Percentiles rank a stretch among this genome's conserved stretches.
phyloP scores from a whole-genome alignment of 23 tunicate genomes.

The Diplosoma virens region DNA sequence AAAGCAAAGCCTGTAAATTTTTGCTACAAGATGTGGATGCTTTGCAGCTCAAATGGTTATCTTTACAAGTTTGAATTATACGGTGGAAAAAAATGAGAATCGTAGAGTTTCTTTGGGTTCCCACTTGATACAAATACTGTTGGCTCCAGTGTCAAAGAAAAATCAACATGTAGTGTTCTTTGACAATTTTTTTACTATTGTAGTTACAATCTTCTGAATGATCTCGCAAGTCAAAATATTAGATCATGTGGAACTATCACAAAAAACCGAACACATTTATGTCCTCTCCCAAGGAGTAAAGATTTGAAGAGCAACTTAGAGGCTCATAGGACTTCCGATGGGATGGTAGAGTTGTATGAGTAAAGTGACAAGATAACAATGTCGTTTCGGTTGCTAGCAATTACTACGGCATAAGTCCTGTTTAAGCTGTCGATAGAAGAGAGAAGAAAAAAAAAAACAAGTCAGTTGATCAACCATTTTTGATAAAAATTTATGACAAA shows the following conservation, averaged over 20 bases:
- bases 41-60: slow-evolving; percentile 1
- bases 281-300: not conserved
- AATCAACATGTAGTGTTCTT: slow-evolving; percentile 1
- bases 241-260: slow-evolving; percentile 5
- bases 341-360: slow-evolving; percentile 11
- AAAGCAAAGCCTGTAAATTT: not conserved
- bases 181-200: slow-evolving; percentile 20
- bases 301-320: not conserved
- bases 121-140: not conserved
- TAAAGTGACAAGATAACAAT: not conserved
- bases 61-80: not conserved
- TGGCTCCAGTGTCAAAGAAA: not conserved
- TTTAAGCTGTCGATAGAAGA: not conserved
- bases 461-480: not conserved
- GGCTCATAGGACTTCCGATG: slow-evolving; percentile 6
- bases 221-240: not conserved
- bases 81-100: not conserved
- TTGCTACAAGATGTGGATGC: slow-evolving; percentile 6
- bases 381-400: not conserved
- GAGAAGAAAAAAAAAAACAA: slow-evolving; percentile 3
- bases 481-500: not conserved
- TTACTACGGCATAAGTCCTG: not conserved
- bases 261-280: not conserved
- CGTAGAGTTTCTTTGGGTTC: not conserved
- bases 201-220: not conserved